Evolutionary conservation across 2,888 invertebrate species (phyloP), one percentile per base, ranked within the genome.

Genomic region (Anarsia innoxiella): DNA sequence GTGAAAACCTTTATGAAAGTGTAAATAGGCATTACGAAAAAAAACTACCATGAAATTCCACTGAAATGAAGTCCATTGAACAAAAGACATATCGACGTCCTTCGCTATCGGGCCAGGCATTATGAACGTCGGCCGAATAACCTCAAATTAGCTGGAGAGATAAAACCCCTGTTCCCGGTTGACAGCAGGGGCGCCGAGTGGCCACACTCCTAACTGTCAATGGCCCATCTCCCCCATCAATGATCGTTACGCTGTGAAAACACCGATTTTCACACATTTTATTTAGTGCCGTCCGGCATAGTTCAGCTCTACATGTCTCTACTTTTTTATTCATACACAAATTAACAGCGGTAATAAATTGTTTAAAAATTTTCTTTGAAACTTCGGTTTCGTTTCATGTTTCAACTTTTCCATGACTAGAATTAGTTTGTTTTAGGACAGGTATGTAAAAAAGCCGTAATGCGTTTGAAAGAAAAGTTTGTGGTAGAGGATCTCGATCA

Each of bases 81-180:
- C 50, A 52, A 51, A 57, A 49, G 48, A 46, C 51, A 51, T 49
- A 45, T 46, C 53, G 54, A 51, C 48, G 48, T 25, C 2, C 2
- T 3, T 19, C 19, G 19, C n/a, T n/a, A 19, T 6, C 4, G 19
- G 19, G 48, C 47, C 52, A 59, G 59, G 59, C 59, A 56, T 58
- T 53, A 53, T 48, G 40, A 52, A 47, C 49, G 56, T 56, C 53
- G 57, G 47, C 56, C 56, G 56, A 61, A 62, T 59, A 60, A 66
- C 68, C 67, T 66, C 68, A 69, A 73, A 75, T 73, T 71, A 70
- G 66, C 57, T 53, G 48, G 54, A 51, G 56, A 70, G 70, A 74
- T 68, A 66, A 74, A 72, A 69, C 52, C 56, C 56, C 53, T 58
- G 61, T 66, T 61, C 53, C 56, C 56, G 49, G 48, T 53, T 64